phyloP scores from a whole-genome alignment of 2,888 invertebrate species.

The Pristionchus fissidentatus region DNA sequence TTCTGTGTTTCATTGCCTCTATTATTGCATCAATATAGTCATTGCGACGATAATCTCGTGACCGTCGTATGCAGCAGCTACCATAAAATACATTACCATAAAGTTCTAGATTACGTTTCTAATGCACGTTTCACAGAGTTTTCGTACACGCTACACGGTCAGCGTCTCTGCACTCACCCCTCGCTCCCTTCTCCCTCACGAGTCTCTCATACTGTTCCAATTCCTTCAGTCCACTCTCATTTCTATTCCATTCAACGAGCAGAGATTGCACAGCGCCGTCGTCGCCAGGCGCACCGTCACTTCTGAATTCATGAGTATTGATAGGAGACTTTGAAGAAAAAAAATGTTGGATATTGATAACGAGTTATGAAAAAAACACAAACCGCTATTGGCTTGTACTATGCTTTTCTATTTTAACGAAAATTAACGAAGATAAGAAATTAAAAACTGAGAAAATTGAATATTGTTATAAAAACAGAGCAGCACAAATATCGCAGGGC shows the following conservation, averaged over 20 bases:
- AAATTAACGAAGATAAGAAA: too few species aligned
- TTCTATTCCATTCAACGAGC: slow-evolving; percentile 63
- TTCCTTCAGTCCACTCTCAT: slow-evolving; percentile 52
- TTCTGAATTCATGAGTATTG: neutral
- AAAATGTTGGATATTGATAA: neutral
- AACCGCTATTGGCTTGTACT: neutral
- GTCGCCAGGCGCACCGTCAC: slow-evolving; percentile 12
- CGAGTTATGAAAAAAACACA: neutral
- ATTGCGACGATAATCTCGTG: neutral
- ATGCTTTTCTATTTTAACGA: too few species aligned
- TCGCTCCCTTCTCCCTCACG: slow-evolving; percentile 47
- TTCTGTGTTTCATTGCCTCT: too few species aligned
- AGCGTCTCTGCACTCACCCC: neutral
- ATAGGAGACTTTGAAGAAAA: neutral
- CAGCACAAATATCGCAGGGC: too few species aligned
- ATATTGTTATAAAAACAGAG: too few species aligned
- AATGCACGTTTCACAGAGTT: neutral
- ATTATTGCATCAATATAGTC: too few species aligned
- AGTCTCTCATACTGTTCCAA: slow-evolving; percentile 37
- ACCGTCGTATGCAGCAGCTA: neutral
- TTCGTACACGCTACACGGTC: neutral
- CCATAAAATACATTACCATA: neutral
- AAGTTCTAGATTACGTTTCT: neutral
- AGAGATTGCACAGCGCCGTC: slow-evolving; percentile 54
- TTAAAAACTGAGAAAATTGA: too few species aligned